Evolutionary conservation across 2,113 vertebrate species (phyloP).

Genomic region (Dromas ardeola): DNA sequence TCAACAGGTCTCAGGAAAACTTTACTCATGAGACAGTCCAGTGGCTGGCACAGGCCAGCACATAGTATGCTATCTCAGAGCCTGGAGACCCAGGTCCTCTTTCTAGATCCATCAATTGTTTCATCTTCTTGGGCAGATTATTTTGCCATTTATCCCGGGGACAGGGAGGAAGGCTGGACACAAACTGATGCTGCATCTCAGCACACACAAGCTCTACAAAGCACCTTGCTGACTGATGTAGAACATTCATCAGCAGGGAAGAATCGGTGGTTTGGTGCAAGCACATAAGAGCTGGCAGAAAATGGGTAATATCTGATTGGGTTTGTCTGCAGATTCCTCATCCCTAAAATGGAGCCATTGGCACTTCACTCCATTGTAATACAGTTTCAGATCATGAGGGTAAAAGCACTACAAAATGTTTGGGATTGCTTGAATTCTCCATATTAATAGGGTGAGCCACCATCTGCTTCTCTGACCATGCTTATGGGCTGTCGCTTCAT

Average conservation of each 20-base stretch:
- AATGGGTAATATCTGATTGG: not conserved
- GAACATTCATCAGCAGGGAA: not conserved
- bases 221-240: not conserved
- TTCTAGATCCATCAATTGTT: not conserved
- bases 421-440: not conserved
- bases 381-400: not conserved
- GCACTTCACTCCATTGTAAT: not conserved
- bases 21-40: not conserved
- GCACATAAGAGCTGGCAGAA: not conserved
- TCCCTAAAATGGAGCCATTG: not conserved
- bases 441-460: not conserved
- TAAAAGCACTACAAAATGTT: not conserved
- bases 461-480: constrained; percentile 6
- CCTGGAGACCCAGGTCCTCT: not conserved
- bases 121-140: not conserved
- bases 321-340: not conserved
- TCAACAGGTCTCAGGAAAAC: not conserved
- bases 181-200: not conserved
- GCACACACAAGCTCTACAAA: not conserved
- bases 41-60: not conserved
- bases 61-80: not conserved
- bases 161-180: not conserved
- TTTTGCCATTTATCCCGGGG: not conserved
- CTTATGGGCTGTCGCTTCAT: not conserved
- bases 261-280: not conserved